Evolutionary conservation across 2,888 invertebrate genomes (phyloP), one percentile per base, ranked within the genome.

Genomic region (Caenorhabditis japonica): DNA sequence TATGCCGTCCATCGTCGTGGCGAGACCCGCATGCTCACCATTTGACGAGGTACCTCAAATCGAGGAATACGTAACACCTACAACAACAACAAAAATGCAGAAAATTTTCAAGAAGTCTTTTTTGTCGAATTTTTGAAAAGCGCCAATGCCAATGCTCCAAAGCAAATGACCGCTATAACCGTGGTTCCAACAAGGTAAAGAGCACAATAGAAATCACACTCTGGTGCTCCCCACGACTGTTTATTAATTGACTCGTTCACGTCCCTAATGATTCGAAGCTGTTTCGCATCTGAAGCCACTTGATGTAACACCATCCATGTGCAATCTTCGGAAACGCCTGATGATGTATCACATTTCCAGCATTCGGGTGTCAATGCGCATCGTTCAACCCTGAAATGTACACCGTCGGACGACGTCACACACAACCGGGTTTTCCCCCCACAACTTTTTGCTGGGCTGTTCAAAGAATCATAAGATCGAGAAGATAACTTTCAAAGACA

Each of bases 211-310:
- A 72, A 61, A 17, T 70, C 73, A 27, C 76, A 76, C 27, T 76
- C 76, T 34, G 76, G 76, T 30, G 73, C 56, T 44, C 72, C 61
- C 73, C 73, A 76, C 13, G 64, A 43, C 49, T 76, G 76, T 43
- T 56, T 53, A 25, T 62, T 38, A 10, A 74, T 15, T 0, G 58
- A 55, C 13, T 55, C 53, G 27, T 41, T 41, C 10, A 25, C n/a
- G 21, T 59, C 69, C 30, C 44, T 64, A 3, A 58, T 10, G 12
- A 33, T 21, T 46, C 46, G 5, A 27, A 69, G 27, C 17, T 62
- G 38, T 17, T 74, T 12, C 8, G 41, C 49, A 27, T 56, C 51
- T 34, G 56, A 30, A 21, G 74, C 74, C 30, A 74, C 43, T 41
- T 46, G 58, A n/a, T 61, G 53, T 39, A 74, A 52, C 33, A 69